These are phyloP conservation scores for Dipodomys spectabilis DNA, from an alignment of 2,113 vertebrate species.

Conservation along the genomic window DNA sequence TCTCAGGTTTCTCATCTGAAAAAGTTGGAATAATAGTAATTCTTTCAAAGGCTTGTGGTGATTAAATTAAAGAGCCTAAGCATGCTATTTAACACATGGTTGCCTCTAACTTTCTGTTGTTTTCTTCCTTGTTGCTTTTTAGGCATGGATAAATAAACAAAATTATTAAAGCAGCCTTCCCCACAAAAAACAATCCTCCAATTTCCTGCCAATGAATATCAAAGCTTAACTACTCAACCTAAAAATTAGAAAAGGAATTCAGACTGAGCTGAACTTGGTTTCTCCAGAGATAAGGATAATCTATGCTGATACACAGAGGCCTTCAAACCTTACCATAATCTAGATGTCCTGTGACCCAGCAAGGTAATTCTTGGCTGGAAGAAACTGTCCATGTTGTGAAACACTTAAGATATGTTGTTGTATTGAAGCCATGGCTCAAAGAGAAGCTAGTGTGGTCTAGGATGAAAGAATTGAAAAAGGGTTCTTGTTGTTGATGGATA, in stretches of 20 bases:
- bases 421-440: background rate
- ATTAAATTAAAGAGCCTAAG: conserved; percentile 22
- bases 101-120: background rate
- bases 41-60: background rate
- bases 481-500: conserved; percentile 57
- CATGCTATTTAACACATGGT: background rate
- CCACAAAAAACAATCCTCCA: background rate
- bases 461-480: conserved; percentile 47
- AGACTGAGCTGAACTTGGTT: conserved; percentile 54
- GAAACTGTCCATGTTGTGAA: conserved; percentile 69
- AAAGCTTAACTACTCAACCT: conserved; percentile 41
- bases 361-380: conserved; percentile 47
- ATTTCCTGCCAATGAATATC: conserved; percentile 33
- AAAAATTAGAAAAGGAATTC: conserved; percentile 60
- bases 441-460: conserved; percentile 39
- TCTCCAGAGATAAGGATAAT: conserved; percentile 61
- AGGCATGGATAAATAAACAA: background rate
- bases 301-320: conserved; percentile 57
- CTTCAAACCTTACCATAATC: conserved; percentile 72
- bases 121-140: background rate
- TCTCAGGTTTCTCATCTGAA: background rate
- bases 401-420: conserved; percentile 62
- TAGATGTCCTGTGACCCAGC: conserved; percentile 53
- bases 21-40: conserved; percentile 1
- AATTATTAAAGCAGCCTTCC: background rate